Conservation (phyloP, 35 echinoderm and acorn worm species). For the Ophioderma brevispina region DNA sequence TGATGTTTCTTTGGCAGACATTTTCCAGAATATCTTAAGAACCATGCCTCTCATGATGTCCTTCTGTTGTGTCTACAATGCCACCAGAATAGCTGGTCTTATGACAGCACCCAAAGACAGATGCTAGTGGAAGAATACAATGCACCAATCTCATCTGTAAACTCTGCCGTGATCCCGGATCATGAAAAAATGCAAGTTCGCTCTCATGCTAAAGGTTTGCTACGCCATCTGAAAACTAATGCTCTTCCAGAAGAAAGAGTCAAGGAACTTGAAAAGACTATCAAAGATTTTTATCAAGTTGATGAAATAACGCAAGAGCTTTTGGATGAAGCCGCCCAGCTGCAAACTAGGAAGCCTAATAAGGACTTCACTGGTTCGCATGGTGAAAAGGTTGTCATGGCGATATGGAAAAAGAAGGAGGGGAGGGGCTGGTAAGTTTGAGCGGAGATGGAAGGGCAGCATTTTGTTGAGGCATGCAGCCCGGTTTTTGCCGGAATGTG, state of each 20-base stretch:
- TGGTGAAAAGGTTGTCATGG: slow-evolving; percentile 78
- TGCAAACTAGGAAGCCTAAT: slow-evolving; percentile 70
- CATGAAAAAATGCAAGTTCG: slow-evolving; percentile 35
- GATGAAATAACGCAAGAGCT: slow-evolving; percentile 44
- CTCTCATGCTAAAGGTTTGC: slow-evolving; percentile 77
- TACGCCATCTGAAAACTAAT: slow-evolving; percentile 40
- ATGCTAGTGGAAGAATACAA: slow-evolving; percentile 63
- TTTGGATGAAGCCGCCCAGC: slow-evolving; percentile 33
- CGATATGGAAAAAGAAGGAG: slow-evolving; percentile 20
- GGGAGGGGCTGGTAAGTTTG: slow-evolving; percentile 71
- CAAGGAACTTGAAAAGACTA: slow-evolving; percentile 38
- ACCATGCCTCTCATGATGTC: slow-evolving; percentile 94
- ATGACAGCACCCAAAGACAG: slow-evolving; percentile 61
- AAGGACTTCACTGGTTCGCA: slow-evolving; percentile 68
- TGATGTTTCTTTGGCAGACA: slow-evolving; percentile 50
- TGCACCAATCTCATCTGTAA: slow-evolving; percentile 58
- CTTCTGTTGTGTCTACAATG: slow-evolving; percentile 83
- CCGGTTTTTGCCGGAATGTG: slow-evolving; percentile 84
- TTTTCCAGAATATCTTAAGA: slow-evolving; percentile 87
- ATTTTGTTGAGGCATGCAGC: slow-evolving; percentile 81
- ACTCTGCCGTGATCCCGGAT: slow-evolving; percentile 64
- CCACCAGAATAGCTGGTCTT: slow-evolving; percentile 69
- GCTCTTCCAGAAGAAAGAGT: slow-evolving; percentile 71
- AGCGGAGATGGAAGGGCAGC: slow-evolving; percentile 78
- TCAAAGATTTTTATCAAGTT: slow-evolving; percentile 49